These are phyloP conservation scores for Hylaea fasciaria DNA, from an alignment of 2,888 invertebrate genomes.

Conservation along the genomic window DNA sequence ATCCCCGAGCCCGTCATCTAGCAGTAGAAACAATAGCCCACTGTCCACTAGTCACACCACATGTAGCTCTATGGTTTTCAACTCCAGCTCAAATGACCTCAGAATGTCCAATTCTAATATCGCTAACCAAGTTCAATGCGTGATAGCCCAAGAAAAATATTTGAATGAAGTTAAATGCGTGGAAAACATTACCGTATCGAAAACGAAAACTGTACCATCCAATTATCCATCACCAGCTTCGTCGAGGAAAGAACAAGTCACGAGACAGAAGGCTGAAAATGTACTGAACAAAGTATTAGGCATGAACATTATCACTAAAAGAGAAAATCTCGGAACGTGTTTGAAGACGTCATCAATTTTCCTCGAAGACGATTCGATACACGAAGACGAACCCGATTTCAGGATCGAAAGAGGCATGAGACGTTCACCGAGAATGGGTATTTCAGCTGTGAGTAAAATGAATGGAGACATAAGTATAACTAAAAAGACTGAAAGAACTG, in stretches of 20 bases:
- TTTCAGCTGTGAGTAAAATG: slow-evolving; percentile 79
- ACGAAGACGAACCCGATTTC: slow-evolving; percentile 74
- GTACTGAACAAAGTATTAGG: slow-evolving; percentile 80
- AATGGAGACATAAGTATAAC: slow-evolving; percentile 77
- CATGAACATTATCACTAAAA: slow-evolving; percentile 77
- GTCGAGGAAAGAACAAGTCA: slow-evolving; percentile 75
- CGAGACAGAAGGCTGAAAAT: slow-evolving; percentile 79
- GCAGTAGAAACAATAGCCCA: slow-evolving; percentile 79
- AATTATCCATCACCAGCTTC: slow-evolving; percentile 71
- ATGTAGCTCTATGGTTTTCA: slow-evolving; percentile 83
- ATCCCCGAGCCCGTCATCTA: slow-evolving; percentile 79
- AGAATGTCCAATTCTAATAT: slow-evolving; percentile 81
- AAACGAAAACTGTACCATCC: slow-evolving; percentile 62
- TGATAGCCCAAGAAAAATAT: slow-evolving; percentile 82
- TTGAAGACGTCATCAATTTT: slow-evolving; percentile 78
- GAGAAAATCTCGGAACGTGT: slow-evolving; percentile 75
- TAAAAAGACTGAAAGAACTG: slow-evolving; percentile 72
- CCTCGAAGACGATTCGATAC: slow-evolving; percentile 75
- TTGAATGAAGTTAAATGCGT: slow-evolving; percentile 81
- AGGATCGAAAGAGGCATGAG: slow-evolving; percentile 75
- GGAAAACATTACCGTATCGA: slow-evolving; percentile 78
- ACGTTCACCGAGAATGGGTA: slow-evolving; percentile 78
- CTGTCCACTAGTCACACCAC: slow-evolving; percentile 82
- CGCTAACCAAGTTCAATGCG: slow-evolving; percentile 79
- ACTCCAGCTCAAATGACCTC: slow-evolving; percentile 80